Evolutionary conservation across 2,888 invertebrate genomes (phyloP).

Genomic region (Bugulina stolonifera): DNA sequence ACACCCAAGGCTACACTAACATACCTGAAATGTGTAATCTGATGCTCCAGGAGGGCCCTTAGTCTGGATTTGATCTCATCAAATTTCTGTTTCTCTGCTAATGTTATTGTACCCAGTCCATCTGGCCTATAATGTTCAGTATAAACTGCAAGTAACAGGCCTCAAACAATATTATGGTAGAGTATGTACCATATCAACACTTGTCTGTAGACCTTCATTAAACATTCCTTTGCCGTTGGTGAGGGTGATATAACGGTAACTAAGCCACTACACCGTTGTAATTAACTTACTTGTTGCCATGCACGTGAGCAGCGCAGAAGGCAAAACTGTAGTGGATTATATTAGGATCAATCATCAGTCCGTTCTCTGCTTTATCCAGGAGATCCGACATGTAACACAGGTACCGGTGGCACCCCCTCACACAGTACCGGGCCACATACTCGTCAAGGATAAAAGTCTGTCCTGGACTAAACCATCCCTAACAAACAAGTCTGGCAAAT

Average conservation of each 20-base stretch:
- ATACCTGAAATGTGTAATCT: constrained; percentile 96
- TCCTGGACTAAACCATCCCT: constrained; percentile 99
- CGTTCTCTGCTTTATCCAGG: constrained; percentile 86
- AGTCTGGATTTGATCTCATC: constrained; percentile 93
- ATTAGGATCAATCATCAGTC: constrained; percentile 93
- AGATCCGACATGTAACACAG: constrained; percentile 91
- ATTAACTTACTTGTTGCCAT: constrained; percentile 95
- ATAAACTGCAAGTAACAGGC: no score
- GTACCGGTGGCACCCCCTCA: constrained; percentile 92
- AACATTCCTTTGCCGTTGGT: no score
- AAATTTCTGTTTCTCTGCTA: constrained; percentile 84
- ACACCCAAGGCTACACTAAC: no score
- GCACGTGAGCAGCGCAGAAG: constrained; percentile 98
- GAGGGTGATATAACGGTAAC: no score
- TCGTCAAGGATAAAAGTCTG: constrained; percentile 93
- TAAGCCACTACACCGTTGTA: no score
- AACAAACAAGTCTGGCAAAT: constrained; percentile 31
- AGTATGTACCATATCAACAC: no score
- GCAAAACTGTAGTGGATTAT: constrained; percentile 98
- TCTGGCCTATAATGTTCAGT: constrained; percentile 69
- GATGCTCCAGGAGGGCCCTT: constrained; percentile 84
- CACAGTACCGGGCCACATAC: constrained; percentile 91
- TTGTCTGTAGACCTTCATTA: no score
- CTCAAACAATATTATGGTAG: no score
- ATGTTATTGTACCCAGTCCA: constrained; percentile 93